Base-by-base conservation (phyloP, 2,888 invertebrate genomes). In the Morpho achilles region DNA sequence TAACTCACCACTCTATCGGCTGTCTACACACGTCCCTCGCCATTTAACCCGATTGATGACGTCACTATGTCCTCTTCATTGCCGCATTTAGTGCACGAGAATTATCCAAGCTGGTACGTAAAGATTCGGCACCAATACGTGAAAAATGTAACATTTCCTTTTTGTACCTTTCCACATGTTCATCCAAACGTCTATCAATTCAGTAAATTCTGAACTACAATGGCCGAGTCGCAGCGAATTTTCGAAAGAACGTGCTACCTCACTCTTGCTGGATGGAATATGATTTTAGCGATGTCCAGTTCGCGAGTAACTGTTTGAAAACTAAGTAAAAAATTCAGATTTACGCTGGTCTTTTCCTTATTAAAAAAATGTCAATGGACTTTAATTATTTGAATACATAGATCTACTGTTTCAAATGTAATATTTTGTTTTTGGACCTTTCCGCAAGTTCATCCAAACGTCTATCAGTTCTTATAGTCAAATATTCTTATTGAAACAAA, bases 21-120 rank as follows among this genome's bases (percentile, higher is more conserved):
- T 69, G 71, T 72, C 72, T 69, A 66, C 72, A 68, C 79, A 79
- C 77, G 79, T 77, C 69, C 74, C 67, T 62, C 58, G 70, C 69
- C 71, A 73, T 79, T 80, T 81, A 77, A 71, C 73, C 73, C 75
- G 75, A 80, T 80, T 79, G 81, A 80, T 80, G 80, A 79, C 76
- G 78, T 79, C 80, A 79, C 72, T 75, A 71, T 71, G 73, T 75
- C 76, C 74, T 71, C 70, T 73, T 75, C 74, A 71, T 67, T 62
- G 69, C 68, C 75, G 73, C 73, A 72, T 73, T 74, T 70, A 67
- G 66, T 53, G 69, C 72, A 77, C 73, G 74, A 75, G 77, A 62
- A 66, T 59, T 44, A 46, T 49, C 45, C 50, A 52, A 59, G 54
- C 39, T 45, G n/a, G 42, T 56, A 22, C 49, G 56, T n/a, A 56